A percentile compares a stretch with the other conserved stretches of the same genome.
phyloP scores from a whole-genome alignment of 1,140 invertebrate genomes.

The Hyles euphorbiae region DNA sequence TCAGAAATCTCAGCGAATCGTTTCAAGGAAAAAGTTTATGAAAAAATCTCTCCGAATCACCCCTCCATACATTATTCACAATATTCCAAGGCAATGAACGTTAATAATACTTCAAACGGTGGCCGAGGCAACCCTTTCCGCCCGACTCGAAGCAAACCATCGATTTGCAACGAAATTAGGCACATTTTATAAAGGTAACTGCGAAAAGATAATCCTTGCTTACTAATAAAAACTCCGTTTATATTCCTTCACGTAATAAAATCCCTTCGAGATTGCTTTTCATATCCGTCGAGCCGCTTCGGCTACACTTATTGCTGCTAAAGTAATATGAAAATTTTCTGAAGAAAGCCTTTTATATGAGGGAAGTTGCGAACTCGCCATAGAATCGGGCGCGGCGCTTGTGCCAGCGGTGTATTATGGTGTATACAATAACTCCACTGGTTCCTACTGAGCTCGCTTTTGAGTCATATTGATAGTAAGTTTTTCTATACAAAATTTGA shows the following conservation, averaged over 20 bases:
- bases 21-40: no score
- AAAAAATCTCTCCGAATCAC: no score
- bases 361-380: conserved; percentile 9
- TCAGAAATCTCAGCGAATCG: no score
- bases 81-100: no score
- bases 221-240: background rate
- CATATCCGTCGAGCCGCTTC: conserved; percentile 9
- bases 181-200: background rate
- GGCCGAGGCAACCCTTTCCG: no score
- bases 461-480: no score
- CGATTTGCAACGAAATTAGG: background rate
- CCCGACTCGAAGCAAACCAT: no score
- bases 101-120: no score
- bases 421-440: background rate
- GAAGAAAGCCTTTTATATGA: conserved; percentile 28
- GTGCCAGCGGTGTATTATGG: background rate
- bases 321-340: conserved; percentile 33
- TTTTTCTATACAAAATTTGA: no score
- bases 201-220: background rate
- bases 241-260: conserved; percentile 14
- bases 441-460: no score
- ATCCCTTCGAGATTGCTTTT: conserved; percentile 17
- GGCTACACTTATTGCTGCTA: conserved; percentile 25
- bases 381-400: background rate
- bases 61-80: no score